phyloP scores from a whole-genome alignment of 2,113 vertebrate genomes.

The Shinisaurus crocodilurus region DNA sequence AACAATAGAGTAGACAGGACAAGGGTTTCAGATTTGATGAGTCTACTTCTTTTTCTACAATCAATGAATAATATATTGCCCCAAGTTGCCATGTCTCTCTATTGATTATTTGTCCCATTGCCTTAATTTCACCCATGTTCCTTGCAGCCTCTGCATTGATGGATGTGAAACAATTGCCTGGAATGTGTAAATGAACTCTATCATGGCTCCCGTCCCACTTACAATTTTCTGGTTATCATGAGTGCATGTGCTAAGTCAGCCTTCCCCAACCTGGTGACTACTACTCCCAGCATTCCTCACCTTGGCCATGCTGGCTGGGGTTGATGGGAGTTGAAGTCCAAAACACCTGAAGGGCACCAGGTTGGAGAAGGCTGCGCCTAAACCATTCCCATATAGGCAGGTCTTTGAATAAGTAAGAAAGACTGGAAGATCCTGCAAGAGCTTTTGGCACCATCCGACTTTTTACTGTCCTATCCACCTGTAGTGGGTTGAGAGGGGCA shows the following conservation, averaged over 20 bases:
- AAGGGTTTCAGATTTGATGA: not conserved
- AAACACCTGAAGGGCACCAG: no score
- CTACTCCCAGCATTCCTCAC: no score
- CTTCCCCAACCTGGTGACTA: no score
- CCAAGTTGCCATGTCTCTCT: not conserved
- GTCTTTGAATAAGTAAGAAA: no score
- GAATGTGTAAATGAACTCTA: not conserved
- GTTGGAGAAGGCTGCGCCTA: no score
- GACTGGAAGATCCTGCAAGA: not conserved
- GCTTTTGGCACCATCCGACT: not conserved
- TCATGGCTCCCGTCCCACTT: no score
- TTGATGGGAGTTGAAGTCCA: no score
- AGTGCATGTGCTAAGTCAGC: not conserved
- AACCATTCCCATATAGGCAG: no score
- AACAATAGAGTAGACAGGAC: not conserved
- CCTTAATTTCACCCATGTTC: not conserved
- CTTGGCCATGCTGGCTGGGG: no score
- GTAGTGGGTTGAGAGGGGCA: not conserved
- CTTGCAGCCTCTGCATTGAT: not conserved
- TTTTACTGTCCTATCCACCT: no score
- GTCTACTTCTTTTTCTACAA: no score
- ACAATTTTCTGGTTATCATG: not conserved
- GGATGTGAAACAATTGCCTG: not conserved
- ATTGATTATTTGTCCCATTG: not conserved
- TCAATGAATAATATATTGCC: not conserved